A percentile compares a stretch with the other conserved stretches of the same genome.
These are phyloP conservation scores for Nyctalus aviator DNA, from an alignment of 2,797 vertebrate species.

Conservation along the genomic window DNA sequence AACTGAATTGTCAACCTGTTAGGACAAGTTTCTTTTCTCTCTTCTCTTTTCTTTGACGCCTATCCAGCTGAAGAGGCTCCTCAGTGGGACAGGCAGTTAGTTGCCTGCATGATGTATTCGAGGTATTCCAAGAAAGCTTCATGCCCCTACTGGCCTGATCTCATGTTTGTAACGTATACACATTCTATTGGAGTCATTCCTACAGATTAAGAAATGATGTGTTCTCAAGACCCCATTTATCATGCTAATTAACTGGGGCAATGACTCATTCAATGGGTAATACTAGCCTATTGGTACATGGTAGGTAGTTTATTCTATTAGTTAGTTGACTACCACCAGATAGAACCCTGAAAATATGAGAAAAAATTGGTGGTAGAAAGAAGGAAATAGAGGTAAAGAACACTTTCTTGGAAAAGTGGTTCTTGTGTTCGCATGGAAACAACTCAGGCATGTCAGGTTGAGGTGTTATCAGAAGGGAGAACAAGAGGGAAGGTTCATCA, in stretches of 20 bases:
- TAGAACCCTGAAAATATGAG: neutral
- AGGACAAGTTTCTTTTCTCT: constrained; percentile 9
- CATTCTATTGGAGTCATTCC: neutral
- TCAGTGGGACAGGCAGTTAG: neutral
- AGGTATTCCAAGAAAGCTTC: neutral
- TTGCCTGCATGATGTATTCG: neutral
- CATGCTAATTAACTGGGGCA: neutral
- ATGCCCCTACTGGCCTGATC: neutral
- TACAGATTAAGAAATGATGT: neutral
- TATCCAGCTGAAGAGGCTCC: neutral
- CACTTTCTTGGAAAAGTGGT: neutral
- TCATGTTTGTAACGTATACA: neutral
- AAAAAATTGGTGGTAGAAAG: neutral
- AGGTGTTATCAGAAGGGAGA: neutral
- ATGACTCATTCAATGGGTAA: neutral
- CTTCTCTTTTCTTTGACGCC: neutral
- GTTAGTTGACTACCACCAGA: neutral
- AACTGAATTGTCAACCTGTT: neutral
- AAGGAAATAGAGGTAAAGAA: neutral
- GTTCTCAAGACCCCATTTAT: neutral
- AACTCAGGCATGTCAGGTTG: neutral
- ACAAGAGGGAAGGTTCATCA: neutral
- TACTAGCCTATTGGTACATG: neutral
- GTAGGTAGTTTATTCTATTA: constrained; percentile 42
- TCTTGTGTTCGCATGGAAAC: neutral